Conservation (phyloP, 2,888 invertebrate species). For the Mellilla xanthometata region DNA sequence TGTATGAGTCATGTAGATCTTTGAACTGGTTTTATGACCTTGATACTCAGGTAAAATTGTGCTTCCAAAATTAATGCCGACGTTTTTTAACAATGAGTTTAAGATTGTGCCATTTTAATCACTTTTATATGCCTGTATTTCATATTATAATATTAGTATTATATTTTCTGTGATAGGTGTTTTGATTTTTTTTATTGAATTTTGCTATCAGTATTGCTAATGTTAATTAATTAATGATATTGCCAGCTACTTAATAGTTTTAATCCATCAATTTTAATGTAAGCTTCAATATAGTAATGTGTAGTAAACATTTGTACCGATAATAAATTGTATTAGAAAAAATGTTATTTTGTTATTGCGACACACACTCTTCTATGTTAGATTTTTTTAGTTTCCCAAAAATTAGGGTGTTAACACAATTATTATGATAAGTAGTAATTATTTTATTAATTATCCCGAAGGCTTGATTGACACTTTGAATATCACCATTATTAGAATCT, state of each 20-base stretch:
- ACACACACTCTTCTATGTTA: conserved; percentile 36
- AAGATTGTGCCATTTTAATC: neutral
- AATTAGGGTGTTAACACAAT: conserved; percentile 65
- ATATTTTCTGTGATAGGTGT: conserved; percentile 63
- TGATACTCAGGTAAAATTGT: conserved; percentile 40
- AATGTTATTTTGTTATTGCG: conserved; percentile 64
- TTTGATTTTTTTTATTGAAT: conserved; percentile 40
- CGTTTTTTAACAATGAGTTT: conserved; percentile 19
- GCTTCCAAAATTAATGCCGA: conserved; percentile 46
- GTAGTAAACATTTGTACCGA: conserved; percentile 56
- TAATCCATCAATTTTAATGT: conserved; percentile 42
- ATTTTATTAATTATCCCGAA: conserved; percentile 42
- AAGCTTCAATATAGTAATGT: conserved; percentile 48
- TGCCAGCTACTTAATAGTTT: conserved; percentile 57
- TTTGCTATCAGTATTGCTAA: conserved; percentile 56
- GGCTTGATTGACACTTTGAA: conserved; percentile 80
- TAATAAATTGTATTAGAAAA: conserved; percentile 53
- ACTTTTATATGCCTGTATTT: neutral
- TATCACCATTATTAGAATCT: conserved; percentile 44
- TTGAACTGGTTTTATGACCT: conserved; percentile 51
- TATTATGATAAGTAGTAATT: conserved; percentile 33
- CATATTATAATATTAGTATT: conserved; percentile 39
- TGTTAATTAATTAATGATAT: conserved; percentile 42
- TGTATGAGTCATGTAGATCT: conserved; percentile 35
- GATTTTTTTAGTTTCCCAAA: conserved; percentile 43